Conservation (phyloP, 2,113 vertebrate species). For the Calyptomena viridis region DNA sequence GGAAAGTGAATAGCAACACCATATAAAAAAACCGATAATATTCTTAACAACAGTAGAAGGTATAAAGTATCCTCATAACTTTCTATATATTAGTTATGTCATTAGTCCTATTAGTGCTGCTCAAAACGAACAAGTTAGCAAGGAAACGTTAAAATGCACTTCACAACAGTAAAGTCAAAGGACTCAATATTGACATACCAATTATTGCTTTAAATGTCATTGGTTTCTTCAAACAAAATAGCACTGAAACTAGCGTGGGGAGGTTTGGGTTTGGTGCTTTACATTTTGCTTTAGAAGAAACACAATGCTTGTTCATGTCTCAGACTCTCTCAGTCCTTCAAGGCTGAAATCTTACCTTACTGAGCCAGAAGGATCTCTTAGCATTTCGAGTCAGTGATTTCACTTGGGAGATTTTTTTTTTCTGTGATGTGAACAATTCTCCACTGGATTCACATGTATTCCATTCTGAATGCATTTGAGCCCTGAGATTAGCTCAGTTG, state of each 20-base stretch:
- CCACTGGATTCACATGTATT: background rate
- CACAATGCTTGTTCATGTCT: background rate
- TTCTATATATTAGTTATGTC: background rate
- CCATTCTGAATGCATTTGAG: background rate
- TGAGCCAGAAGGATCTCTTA: background rate
- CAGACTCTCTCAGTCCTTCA: background rate
- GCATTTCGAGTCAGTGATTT: background rate
- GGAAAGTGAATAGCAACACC: background rate
- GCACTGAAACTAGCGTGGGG: background rate
- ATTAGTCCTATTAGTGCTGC: background rate
- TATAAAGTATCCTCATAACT: background rate
- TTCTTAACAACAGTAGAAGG: slow-evolving; percentile 7
- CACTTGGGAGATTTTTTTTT: background rate
- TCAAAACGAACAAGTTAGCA: slow-evolving; percentile 2
- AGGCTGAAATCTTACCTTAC: background rate
- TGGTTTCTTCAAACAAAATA: slow-evolving; percentile 4
- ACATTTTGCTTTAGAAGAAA: background rate
- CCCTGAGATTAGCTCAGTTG: background rate
- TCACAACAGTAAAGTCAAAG: background rate
- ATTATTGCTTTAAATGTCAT: background rate
- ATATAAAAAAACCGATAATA: background rate
- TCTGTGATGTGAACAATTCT: background rate
- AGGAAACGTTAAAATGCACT: background rate
- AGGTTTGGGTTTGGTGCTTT: background rate
- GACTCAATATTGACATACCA: background rate